These are phyloP conservation scores for Hermetia illucens DNA, from an alignment of 1,140 invertebrate genomes.

Conservation along the genomic window DNA sequence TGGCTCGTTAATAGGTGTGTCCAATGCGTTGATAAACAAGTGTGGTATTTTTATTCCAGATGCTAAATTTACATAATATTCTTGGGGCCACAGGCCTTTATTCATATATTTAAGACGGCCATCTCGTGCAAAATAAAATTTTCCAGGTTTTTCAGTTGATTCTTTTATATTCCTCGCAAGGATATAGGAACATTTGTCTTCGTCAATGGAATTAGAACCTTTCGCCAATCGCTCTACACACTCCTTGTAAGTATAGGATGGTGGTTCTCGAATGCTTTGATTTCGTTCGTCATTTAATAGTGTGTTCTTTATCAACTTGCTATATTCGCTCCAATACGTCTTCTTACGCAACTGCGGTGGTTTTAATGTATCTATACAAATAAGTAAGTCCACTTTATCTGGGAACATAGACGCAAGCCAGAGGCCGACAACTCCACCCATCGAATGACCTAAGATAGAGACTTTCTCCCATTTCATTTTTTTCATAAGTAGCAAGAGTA, in stretches of 20 bases:
- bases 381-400: conserved; percentile 40
- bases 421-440: conserved; percentile 44
- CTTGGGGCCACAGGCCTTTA: conserved; percentile 32
- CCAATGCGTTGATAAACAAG: conserved; percentile 41
- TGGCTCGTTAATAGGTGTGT: conserved; percentile 37
- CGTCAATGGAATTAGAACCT: conserved; percentile 36
- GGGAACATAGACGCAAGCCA: conserved; percentile 42
- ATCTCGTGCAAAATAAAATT: conserved; percentile 46
- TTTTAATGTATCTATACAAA: conserved; percentile 46
- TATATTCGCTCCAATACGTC: conserved; percentile 15
- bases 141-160: conserved; percentile 37
- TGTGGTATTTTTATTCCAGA: conserved; percentile 37
- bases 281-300: conserved; percentile 31
- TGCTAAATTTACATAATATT: conserved; percentile 35
- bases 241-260: conserved; percentile 43
- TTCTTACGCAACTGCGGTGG: conserved; percentile 27
- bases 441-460: conserved; percentile 50
- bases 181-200: conserved; percentile 38
- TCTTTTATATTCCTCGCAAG: conserved; percentile 38
- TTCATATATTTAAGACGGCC: conserved; percentile 35
- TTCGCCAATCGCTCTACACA: conserved; percentile 36
- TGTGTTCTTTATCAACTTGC: conserved; percentile 31
- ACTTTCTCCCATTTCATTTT: conserved; percentile 55
- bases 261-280: conserved; percentile 33
- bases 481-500: conserved; percentile 41